Base-by-base conservation (phyloP, 2,888 invertebrate genomes). In the Ptilodon capucinus region DNA sequence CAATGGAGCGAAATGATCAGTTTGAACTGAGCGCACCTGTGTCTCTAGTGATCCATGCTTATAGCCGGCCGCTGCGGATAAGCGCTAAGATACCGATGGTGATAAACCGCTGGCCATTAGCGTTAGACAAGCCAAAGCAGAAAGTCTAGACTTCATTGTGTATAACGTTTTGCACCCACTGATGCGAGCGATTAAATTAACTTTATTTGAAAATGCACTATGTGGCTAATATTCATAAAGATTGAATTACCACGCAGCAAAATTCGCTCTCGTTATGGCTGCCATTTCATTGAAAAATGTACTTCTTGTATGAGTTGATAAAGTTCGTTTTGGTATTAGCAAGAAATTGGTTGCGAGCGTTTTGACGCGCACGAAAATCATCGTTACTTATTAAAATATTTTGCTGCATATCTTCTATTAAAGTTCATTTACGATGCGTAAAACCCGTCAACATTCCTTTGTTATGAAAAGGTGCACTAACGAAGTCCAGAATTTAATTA, bases 31-130 rank as follows among this genome's bases (percentile, higher is more conserved):
- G 54, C 74, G 74, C 81, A 83, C 83, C 82, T 82, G 83, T 69
- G 80, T 68, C 76, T 63, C 68, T 57, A 21, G 64, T 79, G 79
- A 81, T 80, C 77, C 80, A 66, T 78, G 75, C 77, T 77, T 76
- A 77, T 55, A 63, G 66, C 63, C 65, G 71, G 73, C 73, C 70
- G 63, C 69, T 77, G 63, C 68, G 68, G 78, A 77, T 62, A 60
- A 64, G 79, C 62, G 74, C 74, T 74, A 73, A 81, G 60, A 57
- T 42, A 73, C 70, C 77, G 77, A 79, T 81, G 71, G 74, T 79
- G 79, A 81, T 81, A 80, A 79, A 85, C 75, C 74, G 69, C 64
- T 65, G 60, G 54, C 75, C 77, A 82, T 86, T 86, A 81, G 71
- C 73, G 72, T 70, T 57, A 68, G 60, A 60, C 60, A 71, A 74